These are phyloP conservation scores for Osmerus mordax DNA, from an alignment of 2,113 vertebrate species.

Conservation along the genomic window DNA sequence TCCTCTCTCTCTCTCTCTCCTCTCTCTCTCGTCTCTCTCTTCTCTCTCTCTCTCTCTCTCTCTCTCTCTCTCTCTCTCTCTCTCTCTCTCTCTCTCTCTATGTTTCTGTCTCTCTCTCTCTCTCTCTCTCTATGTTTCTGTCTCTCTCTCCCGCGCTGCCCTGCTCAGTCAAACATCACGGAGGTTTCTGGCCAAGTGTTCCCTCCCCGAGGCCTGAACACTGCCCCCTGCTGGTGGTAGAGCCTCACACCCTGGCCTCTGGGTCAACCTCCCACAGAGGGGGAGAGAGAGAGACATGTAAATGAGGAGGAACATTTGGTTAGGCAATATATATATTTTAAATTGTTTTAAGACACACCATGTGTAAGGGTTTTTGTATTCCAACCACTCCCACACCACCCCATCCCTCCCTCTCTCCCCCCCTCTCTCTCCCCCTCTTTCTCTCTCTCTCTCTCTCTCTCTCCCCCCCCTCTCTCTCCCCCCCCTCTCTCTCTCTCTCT, in stretches of 20 bases:
- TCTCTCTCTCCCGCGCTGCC: background rate
- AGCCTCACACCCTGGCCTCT: background rate
- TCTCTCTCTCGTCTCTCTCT: background rate
- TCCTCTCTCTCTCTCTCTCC: background rate
- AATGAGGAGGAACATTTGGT: background rate
- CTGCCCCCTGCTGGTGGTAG: slow-evolving; percentile 59
- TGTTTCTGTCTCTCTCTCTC: too few relatives aligned
- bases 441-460: too few relatives aligned
- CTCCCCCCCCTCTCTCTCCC: too few relatives aligned
- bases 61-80: background rate
- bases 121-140: background rate
- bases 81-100: background rate
- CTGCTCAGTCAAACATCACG: slow-evolving; percentile 12
- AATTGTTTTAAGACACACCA: background rate
- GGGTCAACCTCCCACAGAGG: background rate
- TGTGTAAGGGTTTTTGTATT: slow-evolving; percentile 18
- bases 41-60: background rate
- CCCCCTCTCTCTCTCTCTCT: too few relatives aligned
- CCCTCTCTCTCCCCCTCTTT: slow-evolving; percentile 32
- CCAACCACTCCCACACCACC: slow-evolving; percentile 46
- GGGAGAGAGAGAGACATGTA: background rate
- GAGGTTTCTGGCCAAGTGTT: background rate
- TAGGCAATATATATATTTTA: background rate
- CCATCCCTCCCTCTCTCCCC: slow-evolving; percentile 61
- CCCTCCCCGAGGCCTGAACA: slow-evolving; percentile 5